Base-by-base conservation (phyloP, 2,113 vertebrate species). In the Todiramphus chloris region DNA sequence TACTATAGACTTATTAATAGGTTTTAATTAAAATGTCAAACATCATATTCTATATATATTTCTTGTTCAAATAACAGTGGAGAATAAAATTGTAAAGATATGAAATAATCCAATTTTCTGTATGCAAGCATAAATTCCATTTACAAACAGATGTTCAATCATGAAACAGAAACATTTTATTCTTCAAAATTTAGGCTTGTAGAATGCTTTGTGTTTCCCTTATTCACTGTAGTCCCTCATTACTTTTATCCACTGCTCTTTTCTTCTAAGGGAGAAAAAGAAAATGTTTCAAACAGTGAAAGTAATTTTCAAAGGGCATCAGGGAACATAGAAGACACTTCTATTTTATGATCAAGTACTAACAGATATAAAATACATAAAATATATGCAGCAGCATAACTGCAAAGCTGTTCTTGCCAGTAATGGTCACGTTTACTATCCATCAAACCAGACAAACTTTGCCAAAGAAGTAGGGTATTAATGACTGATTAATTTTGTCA, bases 21-120 rank as follows among this genome's bases (percentile, higher is more conserved):
- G 19, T 51, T 91, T 95, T 82, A 93, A 95, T 95, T 89, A 95
- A 93, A 93, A 94, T 87, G 78, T 88, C 70, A 94, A 67, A 83
- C 19, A 70, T 85, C 19, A 15, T 69, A 33, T 55, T 69, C 20
- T 64, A 4, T 30, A 13, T 63, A 35, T 75, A 43, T 85, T 75
- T 80, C 37, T 82, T 78, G 11, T 72, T 81, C 46, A 74, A 79
- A 51, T 89, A 87, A 41, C 23, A 69, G 39, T 77, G 39, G 76
- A 82, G 28, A 63, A 53, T 30, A 24, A 25, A 53, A 89, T 33
- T 85, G 23, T 68, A 74, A 84, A 89, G 55, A 39, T 56, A 44
- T 16, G 15, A 84, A 76, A 81, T 84, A 53, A 87, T 33, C 20
- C 6, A 3, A 1, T 94, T 84, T 89, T 79, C 60, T 58, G 21